Conservation (phyloP, 2,888 invertebrate species). For the Amphipyra tragopoginis region DNA sequence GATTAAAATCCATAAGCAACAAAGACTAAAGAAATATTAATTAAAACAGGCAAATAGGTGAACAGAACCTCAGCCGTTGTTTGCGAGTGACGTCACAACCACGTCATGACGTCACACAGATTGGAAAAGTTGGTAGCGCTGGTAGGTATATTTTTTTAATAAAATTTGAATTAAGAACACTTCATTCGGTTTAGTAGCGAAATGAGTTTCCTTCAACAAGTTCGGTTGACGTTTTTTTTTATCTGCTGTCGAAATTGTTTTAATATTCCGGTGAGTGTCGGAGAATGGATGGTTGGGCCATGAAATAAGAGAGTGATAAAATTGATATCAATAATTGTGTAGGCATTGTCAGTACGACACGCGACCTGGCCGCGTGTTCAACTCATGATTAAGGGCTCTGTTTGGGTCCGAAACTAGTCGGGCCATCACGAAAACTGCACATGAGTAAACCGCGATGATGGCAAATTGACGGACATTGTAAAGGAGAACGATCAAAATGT, state of each 20-base stretch:
- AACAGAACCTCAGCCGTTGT: constrained; percentile 8
- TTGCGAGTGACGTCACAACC: no score
- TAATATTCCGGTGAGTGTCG: constrained; percentile 54
- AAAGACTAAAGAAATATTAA: constrained; percentile 15
- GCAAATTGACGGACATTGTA: no score
- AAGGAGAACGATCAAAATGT: no score
- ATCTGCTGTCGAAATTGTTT: constrained; percentile 62
- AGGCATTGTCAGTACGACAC: no score
- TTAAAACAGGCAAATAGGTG: constrained; percentile 19
- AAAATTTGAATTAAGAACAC: constrained; percentile 63
- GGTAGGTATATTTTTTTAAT: constrained; percentile 57
- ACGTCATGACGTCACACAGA: constrained; percentile 41
- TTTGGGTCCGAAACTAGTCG: no score
- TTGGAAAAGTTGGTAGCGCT: constrained; percentile 54
- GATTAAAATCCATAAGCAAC: constrained; percentile 2
- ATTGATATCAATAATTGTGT: neutral
- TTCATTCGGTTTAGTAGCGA: constrained; percentile 56
- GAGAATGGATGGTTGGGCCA: constrained; percentile 17
- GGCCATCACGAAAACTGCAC: no score
- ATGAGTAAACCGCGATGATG: no score
- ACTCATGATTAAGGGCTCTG: no score
- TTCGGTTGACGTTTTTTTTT: constrained; percentile 53
- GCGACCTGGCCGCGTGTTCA: no score
- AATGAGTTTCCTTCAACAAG: constrained; percentile 62
- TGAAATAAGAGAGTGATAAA: neutral